Evolutionary conservation across 1,140 invertebrate genomes (phyloP).

Genomic region (Dufourea novaeangliae): DNA sequence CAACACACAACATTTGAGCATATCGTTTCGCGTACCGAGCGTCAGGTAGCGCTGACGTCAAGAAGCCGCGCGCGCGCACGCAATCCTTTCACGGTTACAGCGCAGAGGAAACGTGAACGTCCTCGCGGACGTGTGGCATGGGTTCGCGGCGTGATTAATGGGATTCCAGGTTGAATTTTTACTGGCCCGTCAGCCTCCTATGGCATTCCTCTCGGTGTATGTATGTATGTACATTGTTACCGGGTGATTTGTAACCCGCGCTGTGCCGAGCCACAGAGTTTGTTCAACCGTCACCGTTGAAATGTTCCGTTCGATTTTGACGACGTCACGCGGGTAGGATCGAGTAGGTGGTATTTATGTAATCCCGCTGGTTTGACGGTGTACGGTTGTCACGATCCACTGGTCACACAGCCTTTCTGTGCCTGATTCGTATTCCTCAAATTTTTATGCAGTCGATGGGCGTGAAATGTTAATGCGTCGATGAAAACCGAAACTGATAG

Average conservation of each 20-base stretch:
- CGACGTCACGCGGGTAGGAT: conserved; percentile 29
- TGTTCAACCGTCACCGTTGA: neutral
- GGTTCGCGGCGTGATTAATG: no score
- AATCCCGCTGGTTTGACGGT: conserved; percentile 1
- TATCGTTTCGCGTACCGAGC: conserved; percentile 18
- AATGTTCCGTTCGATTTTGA: conserved; percentile 34
- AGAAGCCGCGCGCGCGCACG: conserved; percentile 13
- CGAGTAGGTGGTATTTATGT: conserved; percentile 28
- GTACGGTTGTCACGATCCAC: conserved; percentile 41
- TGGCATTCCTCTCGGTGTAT: neutral
- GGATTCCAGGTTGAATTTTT: conserved; percentile 13
- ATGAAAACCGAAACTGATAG: neutral
- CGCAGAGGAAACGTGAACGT: conserved; percentile 12
- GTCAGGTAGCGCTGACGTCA: conserved; percentile 13
- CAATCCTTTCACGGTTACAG: conserved; percentile 43
- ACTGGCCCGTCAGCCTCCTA: neutral
- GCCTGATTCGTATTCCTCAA: conserved; percentile 25
- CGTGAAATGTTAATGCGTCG: neutral
- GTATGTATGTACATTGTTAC: neutral
- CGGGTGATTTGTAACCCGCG: neutral
- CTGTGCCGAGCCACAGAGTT: neutral
- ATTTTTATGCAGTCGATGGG: no score
- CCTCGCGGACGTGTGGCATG: neutral
- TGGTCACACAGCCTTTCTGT: conserved; percentile 4
- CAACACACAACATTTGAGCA: conserved; percentile 1